A percentile compares a stretch with the other conserved stretches of the same genome.
Conservation (phyloP, 1,140 invertebrate species). For the Prorops nasuta region DNA sequence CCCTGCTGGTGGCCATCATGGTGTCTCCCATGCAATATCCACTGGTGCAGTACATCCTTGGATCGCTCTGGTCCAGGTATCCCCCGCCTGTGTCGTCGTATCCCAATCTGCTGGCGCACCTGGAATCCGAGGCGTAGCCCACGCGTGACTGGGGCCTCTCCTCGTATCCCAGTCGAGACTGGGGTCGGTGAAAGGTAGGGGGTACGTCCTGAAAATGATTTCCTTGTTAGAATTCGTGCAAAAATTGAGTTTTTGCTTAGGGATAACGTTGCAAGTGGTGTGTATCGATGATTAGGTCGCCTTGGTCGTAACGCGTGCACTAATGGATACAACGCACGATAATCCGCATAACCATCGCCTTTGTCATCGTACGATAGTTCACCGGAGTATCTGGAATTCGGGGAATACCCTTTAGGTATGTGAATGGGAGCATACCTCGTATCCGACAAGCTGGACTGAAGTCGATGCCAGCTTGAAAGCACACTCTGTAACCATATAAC, state of each 20-base stretch:
- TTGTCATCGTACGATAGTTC: not conserved
- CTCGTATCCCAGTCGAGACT: constrained; percentile 51
- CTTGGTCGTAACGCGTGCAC: not conserved
- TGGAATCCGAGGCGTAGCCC: constrained; percentile 50
- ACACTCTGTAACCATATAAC: no score
- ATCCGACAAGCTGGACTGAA: not conserved
- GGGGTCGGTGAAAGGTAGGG: constrained; percentile 44
- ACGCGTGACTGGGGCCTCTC: constrained; percentile 51
- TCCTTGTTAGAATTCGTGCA: no score
- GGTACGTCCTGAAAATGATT: constrained; percentile 38
- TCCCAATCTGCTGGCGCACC: constrained; percentile 48
- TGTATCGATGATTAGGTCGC: not conserved
- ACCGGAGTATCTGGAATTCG: not conserved
- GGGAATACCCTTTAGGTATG: not conserved
- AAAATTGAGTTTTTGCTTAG: not conserved
- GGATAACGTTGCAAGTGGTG: not conserved
- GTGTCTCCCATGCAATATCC: constrained; percentile 56
- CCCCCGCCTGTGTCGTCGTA: constrained; percentile 52
- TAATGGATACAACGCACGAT: no score
- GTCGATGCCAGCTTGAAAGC: no score
- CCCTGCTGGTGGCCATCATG: constrained; percentile 52
- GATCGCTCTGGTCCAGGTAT: constrained; percentile 51
- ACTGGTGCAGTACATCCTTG: constrained; percentile 54
- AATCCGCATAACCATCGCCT: not conserved
- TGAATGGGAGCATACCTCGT: not conserved